Percentiles rank a stretch among this genome's conserved stretches.
Evolutionary conservation across 37 sponge, comb jelly and placozoan genomes (phyloP).

Genomic region (Haliclona indistincta): DNA sequence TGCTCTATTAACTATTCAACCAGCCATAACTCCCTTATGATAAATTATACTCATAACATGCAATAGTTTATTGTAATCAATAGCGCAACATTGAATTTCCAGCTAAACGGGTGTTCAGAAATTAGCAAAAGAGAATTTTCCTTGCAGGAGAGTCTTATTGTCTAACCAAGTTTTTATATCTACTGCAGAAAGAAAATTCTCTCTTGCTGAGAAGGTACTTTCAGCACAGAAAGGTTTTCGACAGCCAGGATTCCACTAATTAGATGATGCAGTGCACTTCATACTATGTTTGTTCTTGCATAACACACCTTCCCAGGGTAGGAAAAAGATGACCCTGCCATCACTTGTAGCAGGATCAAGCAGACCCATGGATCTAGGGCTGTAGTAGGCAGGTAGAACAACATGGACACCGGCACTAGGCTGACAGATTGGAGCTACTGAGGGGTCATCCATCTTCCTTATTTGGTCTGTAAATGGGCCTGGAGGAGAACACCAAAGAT

Average conservation of each 20-base stretch:
- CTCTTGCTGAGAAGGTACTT: no score
- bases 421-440: constrained; percentile 53
- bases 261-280: no score
- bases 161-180: no score
- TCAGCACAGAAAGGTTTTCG: no score
- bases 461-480: constrained; percentile 95
- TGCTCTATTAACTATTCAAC: background rate
- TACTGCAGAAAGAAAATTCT: no score
- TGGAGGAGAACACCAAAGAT: background rate
- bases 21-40: constrained; percentile 1
- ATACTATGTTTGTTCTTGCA: no score
- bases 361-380: constrained; percentile 94
- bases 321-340: constrained; percentile 98
- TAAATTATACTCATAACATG: background rate
- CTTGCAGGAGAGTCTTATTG: no score
- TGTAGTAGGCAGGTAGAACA: constrained; percentile 92
- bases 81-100: no score
- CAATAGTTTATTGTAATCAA: no score
- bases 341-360: constrained; percentile 96
- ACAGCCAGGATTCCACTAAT: no score
- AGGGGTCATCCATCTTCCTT: constrained; percentile 85
- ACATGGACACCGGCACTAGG: constrained; percentile 93
- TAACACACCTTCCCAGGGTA: constrained; percentile 94
- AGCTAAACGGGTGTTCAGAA: no score
- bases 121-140: no score